Evolutionary conservation across 2,113 vertebrate genomes (phyloP), one percentile per base, ranked within the genome.

Genomic region (Engraulis encrasicolus): DNA sequence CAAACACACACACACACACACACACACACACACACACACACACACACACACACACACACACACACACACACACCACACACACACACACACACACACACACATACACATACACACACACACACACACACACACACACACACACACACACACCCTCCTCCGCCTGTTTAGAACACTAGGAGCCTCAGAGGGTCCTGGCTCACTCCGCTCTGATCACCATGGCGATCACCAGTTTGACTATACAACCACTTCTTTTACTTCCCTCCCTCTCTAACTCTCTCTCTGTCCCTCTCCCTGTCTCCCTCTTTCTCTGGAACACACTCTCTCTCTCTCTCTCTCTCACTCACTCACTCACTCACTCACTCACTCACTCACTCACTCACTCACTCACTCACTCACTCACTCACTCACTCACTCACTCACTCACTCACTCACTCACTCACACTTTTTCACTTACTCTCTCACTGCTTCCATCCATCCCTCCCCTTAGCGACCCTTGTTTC

Each of bases 131-230:
- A n/a, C n/a, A n/a, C n/a, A n/a, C n/a, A n/a, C n/a, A n/a, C n/a
- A n/a, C n/a, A n/a, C n/a, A n/a, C n/a, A n/a, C 58, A 27, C 27
- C 9, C 58, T 66, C 6, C n/a, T 66, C 58, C 14, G 7, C 58
- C 23, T 2, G 11, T 23, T 66, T 66, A 87, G 83, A 87, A 66
- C 58, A 66, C 9, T 27, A 66, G 27, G 15, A 66, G 20, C 58
- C 58, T 66, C 58, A 66, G n/a, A 66, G 58, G 40, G 58, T 23
- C 58, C 31, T 31, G 23, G 58, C 23, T 23, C 54, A n/a, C n/a
- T n/a, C 40, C 40, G 11, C 58, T 3, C 58, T 31, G 6, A 66
- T 66, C 58, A 27, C 58, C 58, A 66, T 66, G 11, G 58, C 23
- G 58, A 66, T 66, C 7, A 23, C 58, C 58, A 66, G 12, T n/a